A percentile compares a stretch with the other conserved stretches of the same genome.
Evolutionary conservation across 2,888 invertebrate genomes (phyloP).

Genomic region (Pseudoips prasinana): DNA sequence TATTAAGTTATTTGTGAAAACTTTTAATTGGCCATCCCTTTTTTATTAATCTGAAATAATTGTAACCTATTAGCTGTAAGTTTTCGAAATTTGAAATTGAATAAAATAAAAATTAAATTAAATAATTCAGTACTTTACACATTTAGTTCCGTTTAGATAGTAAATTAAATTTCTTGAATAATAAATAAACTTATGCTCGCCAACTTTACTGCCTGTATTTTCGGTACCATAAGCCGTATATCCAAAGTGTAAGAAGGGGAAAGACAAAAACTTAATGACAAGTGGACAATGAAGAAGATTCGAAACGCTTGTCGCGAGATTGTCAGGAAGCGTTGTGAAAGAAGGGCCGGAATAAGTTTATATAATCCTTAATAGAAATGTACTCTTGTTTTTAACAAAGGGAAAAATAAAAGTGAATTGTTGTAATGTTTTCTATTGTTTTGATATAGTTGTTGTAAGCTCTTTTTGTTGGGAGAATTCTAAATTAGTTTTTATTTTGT

Average conservation of each 20-base stretch:
- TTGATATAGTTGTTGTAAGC: constrained; percentile 5
- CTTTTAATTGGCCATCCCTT: too few species aligned
- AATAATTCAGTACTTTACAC: too few species aligned
- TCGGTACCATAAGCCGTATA: constrained; percentile 45
- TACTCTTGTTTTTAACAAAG: constrained; percentile 29
- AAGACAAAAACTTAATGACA: constrained; percentile 81
- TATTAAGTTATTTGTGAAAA: too few species aligned
- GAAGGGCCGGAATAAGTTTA: constrained; percentile 36
- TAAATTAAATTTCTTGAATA: too few species aligned
- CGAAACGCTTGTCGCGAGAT: constrained; percentile 73
- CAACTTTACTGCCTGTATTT: constrained; percentile 28
- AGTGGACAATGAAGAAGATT: constrained; percentile 78
- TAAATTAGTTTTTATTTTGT: too few species aligned
- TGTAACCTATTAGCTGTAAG: too few species aligned
- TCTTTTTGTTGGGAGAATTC: neutral
- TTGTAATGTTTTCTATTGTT: constrained; percentile 18
- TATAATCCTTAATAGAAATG: constrained; percentile 55
- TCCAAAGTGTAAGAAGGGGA: constrained; percentile 62
- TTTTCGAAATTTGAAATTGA: too few species aligned
- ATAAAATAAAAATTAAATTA: too few species aligned
- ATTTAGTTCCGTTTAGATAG: too few species aligned
- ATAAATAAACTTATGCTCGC: too few species aligned
- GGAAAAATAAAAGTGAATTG: constrained; percentile 22
- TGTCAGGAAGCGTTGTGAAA: constrained; percentile 48
- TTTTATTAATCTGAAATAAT: too few species aligned